phyloP scores from a whole-genome alignment of 1,140 invertebrate species.

The Euwallacea similis region DNA sequence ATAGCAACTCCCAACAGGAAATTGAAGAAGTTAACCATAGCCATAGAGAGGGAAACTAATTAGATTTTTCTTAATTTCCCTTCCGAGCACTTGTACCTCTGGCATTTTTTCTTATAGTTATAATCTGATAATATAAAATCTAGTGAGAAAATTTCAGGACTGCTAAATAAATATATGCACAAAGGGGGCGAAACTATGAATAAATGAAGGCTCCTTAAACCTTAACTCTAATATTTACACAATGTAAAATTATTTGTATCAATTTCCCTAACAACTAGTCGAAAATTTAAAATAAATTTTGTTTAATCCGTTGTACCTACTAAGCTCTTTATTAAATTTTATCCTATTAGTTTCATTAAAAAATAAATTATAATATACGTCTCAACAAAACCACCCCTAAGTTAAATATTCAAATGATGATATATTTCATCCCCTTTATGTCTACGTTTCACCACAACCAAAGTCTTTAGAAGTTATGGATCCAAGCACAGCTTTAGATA shows the following conservation, averaged over 20 bases:
- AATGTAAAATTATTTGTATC: slow-evolving; percentile 18
- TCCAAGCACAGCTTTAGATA: no score
- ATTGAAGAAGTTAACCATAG: slow-evolving; percentile 28
- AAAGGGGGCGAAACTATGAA: slow-evolving; percentile 28
- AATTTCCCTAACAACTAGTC: slow-evolving; percentile 24
- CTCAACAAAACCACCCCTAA: slow-evolving; percentile 12
- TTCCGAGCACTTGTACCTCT: neutral
- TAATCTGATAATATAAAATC: slow-evolving; percentile 23
- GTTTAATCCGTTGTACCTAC: slow-evolving; percentile 16
- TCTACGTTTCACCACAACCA: slow-evolving; percentile 27
- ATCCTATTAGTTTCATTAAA: slow-evolving; percentile 24
- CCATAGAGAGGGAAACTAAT: slow-evolving; percentile 3
- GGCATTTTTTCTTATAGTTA: no score
- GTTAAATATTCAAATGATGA: slow-evolving; percentile 6
- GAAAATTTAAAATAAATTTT: slow-evolving; percentile 24
- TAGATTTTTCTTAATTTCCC: slow-evolving; percentile 21
- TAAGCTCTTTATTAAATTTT: slow-evolving; percentile 17
- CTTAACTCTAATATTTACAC: slow-evolving; percentile 34
- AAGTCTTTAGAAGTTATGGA: neutral
- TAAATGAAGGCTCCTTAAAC: slow-evolving; percentile 9
- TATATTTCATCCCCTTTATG: slow-evolving; percentile 33
- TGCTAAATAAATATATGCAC: slow-evolving; percentile 10
- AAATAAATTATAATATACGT: slow-evolving; percentile 17
- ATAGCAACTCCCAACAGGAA: slow-evolving; percentile 24
- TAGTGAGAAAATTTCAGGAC: slow-evolving; percentile 19